A percentile compares a stretch with the other conserved stretches of the same genome.
phyloP scores from a whole-genome alignment of 2,113 vertebrate genomes.

The Oreochromis tanganicae region DNA sequence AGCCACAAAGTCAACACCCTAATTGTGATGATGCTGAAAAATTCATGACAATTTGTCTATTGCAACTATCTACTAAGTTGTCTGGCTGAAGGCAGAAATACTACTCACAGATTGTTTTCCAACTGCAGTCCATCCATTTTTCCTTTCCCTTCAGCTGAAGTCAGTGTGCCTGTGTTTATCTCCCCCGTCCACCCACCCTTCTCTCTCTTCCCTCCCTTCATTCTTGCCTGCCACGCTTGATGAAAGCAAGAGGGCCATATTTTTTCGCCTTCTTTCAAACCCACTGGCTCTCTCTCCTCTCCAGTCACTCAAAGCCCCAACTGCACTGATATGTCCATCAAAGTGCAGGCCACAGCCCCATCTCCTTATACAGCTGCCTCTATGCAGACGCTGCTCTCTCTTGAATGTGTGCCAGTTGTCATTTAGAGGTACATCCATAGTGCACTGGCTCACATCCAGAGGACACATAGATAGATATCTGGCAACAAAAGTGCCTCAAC shows the following conservation, averaged over 20 bases:
- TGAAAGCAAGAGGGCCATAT: constrained; percentile 55
- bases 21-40: not conserved
- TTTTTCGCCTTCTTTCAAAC: not conserved
- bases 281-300: constrained; percentile 15
- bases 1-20: not conserved
- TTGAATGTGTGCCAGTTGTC: constrained; percentile 18
- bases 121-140: constrained; percentile 1
- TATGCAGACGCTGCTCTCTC: not conserved
- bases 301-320: constrained; percentile 37
- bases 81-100: not conserved
- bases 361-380: constrained; percentile 20
- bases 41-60: not conserved
- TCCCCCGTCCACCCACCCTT: not conserved
- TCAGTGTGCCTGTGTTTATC: not conserved
- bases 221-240: constrained; percentile 49
- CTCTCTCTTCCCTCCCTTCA: not conserved
- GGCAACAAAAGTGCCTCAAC: not conserved
- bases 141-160: constrained; percentile 11
- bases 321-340: constrained; percentile 43
- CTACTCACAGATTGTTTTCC: not conserved
- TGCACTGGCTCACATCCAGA: not conserved
- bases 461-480: not conserved
- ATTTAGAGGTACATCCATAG: not conserved
- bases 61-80: not conserved
- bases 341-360: constrained; percentile 12